A percentile compares a stretch with the other conserved stretches of the same genome.
phyloP scores from a whole-genome alignment of 2,113 vertebrate genomes.

The Plectropomus leopardus region DNA sequence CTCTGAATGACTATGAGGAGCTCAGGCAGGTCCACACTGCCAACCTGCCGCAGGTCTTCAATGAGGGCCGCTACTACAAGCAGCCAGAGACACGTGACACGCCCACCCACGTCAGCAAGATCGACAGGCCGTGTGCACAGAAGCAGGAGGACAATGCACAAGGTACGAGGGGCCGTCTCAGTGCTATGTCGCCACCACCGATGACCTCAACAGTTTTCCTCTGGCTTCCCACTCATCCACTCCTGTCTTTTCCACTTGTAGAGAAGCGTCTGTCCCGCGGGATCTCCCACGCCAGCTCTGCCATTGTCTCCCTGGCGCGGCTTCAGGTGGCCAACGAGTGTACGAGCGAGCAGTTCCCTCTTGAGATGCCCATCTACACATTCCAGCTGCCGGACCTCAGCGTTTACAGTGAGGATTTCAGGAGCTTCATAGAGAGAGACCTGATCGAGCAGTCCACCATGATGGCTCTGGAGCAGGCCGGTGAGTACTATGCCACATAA shows the following conservation, averaged over 20 bases:
- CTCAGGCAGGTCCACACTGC: constrained; percentile 95
- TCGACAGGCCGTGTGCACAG: constrained; percentile 84
- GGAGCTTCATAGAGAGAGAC: constrained; percentile 96
- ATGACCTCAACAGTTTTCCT: neutral
- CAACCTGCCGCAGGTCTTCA: constrained; percentile 95
- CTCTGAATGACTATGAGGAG: constrained; percentile 96
- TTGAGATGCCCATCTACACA: constrained; percentile 99
- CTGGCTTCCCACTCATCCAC: neutral
- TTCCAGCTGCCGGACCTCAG: constrained; percentile 99
- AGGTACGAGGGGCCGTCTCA: constrained; percentile 53
- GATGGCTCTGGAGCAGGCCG: constrained; percentile 97
- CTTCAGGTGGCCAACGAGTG: constrained; percentile 95
- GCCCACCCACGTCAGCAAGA: constrained; percentile 86
- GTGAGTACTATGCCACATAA: constrained; percentile 81
- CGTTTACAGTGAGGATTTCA: constrained; percentile 98
- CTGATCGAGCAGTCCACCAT: constrained; percentile 98
- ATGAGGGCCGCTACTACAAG: constrained; percentile 92
- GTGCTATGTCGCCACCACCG: too few species aligned
- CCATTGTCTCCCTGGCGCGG: constrained; percentile 96
- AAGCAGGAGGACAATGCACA: constrained; percentile 91
- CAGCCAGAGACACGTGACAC: constrained; percentile 85
- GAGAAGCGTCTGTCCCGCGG: constrained; percentile 97
- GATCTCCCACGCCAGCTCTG: constrained; percentile 99
- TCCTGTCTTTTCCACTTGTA: constrained; percentile 60
- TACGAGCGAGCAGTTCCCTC: constrained; percentile 94